Conservation (phyloP, 2,888 invertebrate species). For the Calephelis perditalis region DNA sequence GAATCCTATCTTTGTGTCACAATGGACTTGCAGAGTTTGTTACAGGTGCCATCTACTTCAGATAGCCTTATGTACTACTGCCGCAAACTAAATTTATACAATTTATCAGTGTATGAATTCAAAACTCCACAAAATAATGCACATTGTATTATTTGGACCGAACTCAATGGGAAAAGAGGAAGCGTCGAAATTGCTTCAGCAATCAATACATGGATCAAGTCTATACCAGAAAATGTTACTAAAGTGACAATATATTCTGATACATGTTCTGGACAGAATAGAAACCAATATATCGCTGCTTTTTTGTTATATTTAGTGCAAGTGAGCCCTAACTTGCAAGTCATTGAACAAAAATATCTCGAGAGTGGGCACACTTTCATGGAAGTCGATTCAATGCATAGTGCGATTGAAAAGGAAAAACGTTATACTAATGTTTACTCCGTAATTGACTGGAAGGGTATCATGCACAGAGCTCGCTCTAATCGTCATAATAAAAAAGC, state of each 20-base stretch:
- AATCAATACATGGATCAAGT: not conserved
- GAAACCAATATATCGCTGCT: slow-evolving; percentile 5
- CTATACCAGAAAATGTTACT: not conserved
- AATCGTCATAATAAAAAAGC: not conserved
- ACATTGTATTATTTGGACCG: not conserved
- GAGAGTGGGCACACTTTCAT: not conserved
- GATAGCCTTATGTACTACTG: not conserved
- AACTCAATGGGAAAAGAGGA: slow-evolving; percentile 8
- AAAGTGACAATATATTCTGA: not conserved
- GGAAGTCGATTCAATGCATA: not conserved
- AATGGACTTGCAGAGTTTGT: slow-evolving; percentile 6
- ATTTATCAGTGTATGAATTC: slow-evolving; percentile 1
- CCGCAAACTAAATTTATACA: slow-evolving; percentile 1
- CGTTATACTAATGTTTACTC: not conserved
- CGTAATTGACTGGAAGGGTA: too few relatives aligned
- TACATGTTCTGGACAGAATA: slow-evolving; percentile 4
- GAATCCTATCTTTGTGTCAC: not conserved
- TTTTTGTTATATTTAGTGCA: slow-evolving; percentile 2
- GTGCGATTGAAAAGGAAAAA: not conserved
- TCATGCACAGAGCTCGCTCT: not conserved
- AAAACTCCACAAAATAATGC: not conserved
- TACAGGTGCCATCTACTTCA: slow-evolving; percentile 2
- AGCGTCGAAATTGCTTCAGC: not conserved
- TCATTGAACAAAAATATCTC: not conserved
- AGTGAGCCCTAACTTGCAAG: not conserved